A percentile compares a stretch with the other conserved stretches of the same genome.
Conservation (phyloP, 2,888 invertebrate species). For the Xylota segnis region DNA sequence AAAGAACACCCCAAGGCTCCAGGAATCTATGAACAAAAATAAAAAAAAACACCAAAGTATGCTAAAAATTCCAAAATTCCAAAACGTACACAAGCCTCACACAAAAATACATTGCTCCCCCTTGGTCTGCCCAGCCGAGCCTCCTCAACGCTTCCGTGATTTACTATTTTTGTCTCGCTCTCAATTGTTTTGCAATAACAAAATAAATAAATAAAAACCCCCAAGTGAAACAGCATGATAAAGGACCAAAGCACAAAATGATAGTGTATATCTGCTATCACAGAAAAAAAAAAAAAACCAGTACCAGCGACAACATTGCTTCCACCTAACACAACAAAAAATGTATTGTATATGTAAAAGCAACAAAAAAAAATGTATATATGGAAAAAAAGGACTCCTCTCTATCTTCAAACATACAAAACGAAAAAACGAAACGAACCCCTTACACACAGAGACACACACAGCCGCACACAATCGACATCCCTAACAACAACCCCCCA, state of each 20-base stretch:
- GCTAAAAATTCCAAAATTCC: conserved; percentile 32
- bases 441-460: conserved; percentile 60
- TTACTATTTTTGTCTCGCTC: conserved; percentile 73
- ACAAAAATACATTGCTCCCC: conserved; percentile 4
- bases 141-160: conserved; percentile 12
- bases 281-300: conserved; percentile 14
- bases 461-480: conserved; percentile 63
- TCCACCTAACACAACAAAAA: conserved; percentile 70
- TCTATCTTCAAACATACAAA: conserved; percentile 61
- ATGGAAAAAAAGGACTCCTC: conserved; percentile 56
- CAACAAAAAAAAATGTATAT: conserved; percentile 10
- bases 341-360: conserved; percentile 54
- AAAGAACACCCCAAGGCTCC: conserved; percentile 15
- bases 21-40: conserved; percentile 17
- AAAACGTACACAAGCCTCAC: conserved; percentile 11
- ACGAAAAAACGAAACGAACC: conserved; percentile 50
- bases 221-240: conserved; percentile 71
- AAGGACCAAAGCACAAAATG: conserved; percentile 60
- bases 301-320: conserved; percentile 23
- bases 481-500: conserved; percentile 76
- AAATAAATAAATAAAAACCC: conserved; percentile 40
- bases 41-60: neutral
- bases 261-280: conserved; percentile 21
- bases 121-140: neutral
- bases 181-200: conserved; percentile 71